Conservation (phyloP, 2,888 invertebrate species). For the Apamea monoglypha region DNA sequence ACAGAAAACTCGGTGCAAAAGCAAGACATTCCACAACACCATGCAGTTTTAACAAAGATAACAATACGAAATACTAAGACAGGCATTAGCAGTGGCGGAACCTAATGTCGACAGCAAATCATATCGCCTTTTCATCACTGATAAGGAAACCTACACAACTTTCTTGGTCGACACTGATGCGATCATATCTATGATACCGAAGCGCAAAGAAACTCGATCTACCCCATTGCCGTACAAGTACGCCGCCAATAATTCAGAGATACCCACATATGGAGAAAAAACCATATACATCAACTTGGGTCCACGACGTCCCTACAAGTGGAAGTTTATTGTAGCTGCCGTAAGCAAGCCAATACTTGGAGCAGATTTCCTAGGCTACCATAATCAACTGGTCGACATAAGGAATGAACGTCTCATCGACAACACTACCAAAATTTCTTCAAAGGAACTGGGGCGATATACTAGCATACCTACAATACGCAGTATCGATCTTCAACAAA, state of each 20-base stretch:
- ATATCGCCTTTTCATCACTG: too few species aligned
- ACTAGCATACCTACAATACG: constrained; percentile 3
- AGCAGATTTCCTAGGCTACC: constrained; percentile 21
- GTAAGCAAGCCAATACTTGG: constrained; percentile 26
- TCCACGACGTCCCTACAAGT: constrained; percentile 9
- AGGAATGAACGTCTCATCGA: constrained; percentile 7
- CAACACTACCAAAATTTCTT: neutral
- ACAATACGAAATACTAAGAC: too few species aligned
- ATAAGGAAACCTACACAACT: too few species aligned
- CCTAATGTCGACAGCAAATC: too few species aligned
- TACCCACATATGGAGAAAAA: constrained; percentile 20
- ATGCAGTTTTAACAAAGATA: too few species aligned
- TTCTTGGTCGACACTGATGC: too few species aligned
- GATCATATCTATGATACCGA: too few species aligned
- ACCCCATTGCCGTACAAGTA: too few species aligned
- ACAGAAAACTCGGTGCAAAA: too few species aligned
- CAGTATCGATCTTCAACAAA: constrained; percentile 8
- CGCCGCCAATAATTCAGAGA: neutral
- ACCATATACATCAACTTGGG: constrained; percentile 9
- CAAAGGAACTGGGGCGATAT: neutral
- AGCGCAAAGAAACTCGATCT: too few species aligned
- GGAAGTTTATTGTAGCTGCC: constrained; percentile 18
- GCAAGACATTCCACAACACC: too few species aligned
- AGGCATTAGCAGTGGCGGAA: too few species aligned
- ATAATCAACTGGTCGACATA: constrained; percentile 21